Conservation (phyloP, 1,140 invertebrate genomes). For the Zaprionus kolodkinae region DNA sequence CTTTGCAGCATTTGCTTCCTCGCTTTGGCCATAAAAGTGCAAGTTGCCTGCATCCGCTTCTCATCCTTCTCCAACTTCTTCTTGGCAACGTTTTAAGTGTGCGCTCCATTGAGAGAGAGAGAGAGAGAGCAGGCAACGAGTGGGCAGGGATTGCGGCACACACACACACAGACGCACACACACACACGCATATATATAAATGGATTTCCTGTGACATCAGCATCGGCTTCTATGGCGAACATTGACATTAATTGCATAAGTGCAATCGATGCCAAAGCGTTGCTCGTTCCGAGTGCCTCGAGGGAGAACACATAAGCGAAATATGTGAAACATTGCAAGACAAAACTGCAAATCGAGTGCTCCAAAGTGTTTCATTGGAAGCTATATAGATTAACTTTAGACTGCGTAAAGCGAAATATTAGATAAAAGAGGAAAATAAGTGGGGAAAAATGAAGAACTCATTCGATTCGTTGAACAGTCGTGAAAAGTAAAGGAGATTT, state of each 20-base stretch:
- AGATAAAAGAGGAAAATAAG: no score
- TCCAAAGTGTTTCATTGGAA: background rate
- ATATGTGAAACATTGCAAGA: constrained; percentile 10
- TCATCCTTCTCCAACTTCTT: background rate
- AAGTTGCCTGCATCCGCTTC: constrained; percentile 2
- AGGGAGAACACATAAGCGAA: background rate
- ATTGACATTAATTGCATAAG: constrained; percentile 71
- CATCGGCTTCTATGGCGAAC: constrained; percentile 29
- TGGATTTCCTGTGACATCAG: constrained; percentile 65
- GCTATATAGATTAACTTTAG: background rate
- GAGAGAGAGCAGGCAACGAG: background rate
- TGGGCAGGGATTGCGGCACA: background rate
- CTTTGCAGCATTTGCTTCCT: constrained; percentile 39
- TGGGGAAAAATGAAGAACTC: no score
- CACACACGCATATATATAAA: constrained; percentile 47
- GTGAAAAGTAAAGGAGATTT: no score
- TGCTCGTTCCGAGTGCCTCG: constrained; percentile 25
- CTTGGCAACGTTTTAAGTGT: constrained; percentile 48
- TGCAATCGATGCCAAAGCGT: constrained; percentile 62
- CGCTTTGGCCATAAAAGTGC: constrained; percentile 66
- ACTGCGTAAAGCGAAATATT: no score
- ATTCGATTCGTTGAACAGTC: no score
- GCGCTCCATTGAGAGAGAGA: constrained; percentile 21
- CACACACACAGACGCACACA: no score
- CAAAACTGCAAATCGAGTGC: constrained; percentile 6